A percentile compares a stretch with the other conserved stretches of the same genome.
phyloP scores from a whole-genome alignment of 2,888 invertebrate species.

The Diogma glabrata region DNA sequence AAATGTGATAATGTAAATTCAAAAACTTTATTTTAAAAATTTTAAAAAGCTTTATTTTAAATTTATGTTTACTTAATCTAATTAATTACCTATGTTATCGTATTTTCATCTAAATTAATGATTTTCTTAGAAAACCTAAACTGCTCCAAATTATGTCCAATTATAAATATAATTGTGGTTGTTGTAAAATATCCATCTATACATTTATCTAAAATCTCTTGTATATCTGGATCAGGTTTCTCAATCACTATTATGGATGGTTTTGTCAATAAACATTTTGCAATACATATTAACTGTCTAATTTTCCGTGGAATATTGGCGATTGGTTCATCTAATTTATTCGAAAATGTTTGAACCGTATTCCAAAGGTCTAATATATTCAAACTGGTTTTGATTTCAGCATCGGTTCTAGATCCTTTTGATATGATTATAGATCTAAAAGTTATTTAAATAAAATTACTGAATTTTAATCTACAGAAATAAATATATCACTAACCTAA shows the following conservation, averaged over 20 bases:
- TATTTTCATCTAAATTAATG: constrained; percentile 5
- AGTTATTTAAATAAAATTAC: neutral
- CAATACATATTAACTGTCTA: neutral
- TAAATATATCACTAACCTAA: neutral
- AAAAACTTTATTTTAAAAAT: too few species aligned
- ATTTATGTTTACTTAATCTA: too few species aligned
- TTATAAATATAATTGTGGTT: neutral
- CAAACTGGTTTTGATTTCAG: too few species aligned
- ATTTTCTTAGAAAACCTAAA: neutral
- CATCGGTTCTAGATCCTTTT: too few species aligned
- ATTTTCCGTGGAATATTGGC: neutral
- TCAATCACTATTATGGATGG: constrained; percentile 2
- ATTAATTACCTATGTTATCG: too few species aligned
- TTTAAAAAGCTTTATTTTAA: too few species aligned
- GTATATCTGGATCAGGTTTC: constrained; percentile 3
- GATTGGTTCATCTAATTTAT: neutral
- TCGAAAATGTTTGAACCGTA: too few species aligned
- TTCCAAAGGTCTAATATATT: too few species aligned
- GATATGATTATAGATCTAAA: too few species aligned
- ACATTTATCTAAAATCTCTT: neutral
- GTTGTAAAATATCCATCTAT: neutral
- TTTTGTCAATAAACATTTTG: neutral
- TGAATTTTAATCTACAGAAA: neutral
- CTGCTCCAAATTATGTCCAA: constrained; percentile 4
- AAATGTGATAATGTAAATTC: too few species aligned